Percentiles rank a stretch among this genome's conserved stretches.
Conservation (phyloP, 2,888 invertebrate genomes). For the Tryphoninae sp. region DNA sequence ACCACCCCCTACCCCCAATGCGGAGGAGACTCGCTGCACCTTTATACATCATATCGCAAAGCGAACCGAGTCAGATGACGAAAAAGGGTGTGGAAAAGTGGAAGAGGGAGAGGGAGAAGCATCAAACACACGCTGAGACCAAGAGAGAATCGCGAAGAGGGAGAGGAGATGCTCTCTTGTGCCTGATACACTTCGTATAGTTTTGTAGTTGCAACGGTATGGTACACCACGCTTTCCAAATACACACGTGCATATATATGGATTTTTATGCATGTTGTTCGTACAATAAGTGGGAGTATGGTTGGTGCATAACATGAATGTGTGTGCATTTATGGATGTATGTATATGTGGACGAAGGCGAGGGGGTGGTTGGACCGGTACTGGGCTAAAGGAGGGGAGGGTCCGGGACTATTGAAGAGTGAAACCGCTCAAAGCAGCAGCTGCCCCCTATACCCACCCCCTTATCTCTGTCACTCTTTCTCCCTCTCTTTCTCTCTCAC, state of each 20-base stretch:
- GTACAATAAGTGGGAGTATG: slow-evolving; percentile 50
- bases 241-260: background rate
- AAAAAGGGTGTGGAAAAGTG: slow-evolving; percentile 33
- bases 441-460: slow-evolving; percentile 72
- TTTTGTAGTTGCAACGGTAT: slow-evolving; percentile 30
- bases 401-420: slow-evolving; percentile 80
- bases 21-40: slow-evolving; percentile 53
- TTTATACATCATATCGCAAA: slow-evolving; percentile 63
- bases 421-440: slow-evolving; percentile 81
- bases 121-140: slow-evolving; percentile 53
- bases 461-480: slow-evolving; percentile 63
- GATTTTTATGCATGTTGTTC: background rate
- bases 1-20: slow-evolving; percentile 28
- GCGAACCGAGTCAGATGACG: slow-evolving; percentile 55
- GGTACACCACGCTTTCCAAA: slow-evolving; percentile 38
- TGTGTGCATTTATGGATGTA: slow-evolving; percentile 5
- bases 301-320: slow-evolving; percentile 11
- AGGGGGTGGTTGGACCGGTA: slow-evolving; percentile 66
- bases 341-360: slow-evolving; percentile 45
- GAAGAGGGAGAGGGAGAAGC: slow-evolving; percentile 33
- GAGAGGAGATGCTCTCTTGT: slow-evolving; percentile 43
- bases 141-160: slow-evolving; percentile 46
- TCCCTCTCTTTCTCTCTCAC: slow-evolving; percentile 58
- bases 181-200: slow-evolving; percentile 42
- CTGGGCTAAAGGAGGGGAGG: slow-evolving; percentile 67